phyloP scores from a whole-genome alignment of 2,797 vertebrate genomes.

The Aphelocoma californica region DNA sequence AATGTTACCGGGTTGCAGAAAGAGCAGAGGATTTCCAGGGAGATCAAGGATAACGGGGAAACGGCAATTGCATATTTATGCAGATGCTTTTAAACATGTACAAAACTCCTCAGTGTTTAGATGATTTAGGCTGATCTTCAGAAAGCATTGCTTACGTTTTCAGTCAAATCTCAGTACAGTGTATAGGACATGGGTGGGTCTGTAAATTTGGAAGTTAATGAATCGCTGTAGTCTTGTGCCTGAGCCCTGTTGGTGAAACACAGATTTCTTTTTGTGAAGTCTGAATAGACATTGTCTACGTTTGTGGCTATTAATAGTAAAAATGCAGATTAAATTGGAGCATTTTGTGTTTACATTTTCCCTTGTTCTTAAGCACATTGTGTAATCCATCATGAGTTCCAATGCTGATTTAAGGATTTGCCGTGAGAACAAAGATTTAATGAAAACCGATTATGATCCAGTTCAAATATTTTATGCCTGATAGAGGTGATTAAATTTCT shows the following conservation, averaged over 20 bases:
- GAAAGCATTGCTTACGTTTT: not conserved
- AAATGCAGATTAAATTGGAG: not conserved
- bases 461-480: not conserved
- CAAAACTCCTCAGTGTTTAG: not conserved
- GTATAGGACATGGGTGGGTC: not conserved
- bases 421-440: not conserved
- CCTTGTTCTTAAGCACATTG: not conserved
- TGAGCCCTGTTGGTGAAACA: not conserved
- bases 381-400: accelerated
- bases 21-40: conserved; percentile 14
- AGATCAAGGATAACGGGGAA: not conserved
- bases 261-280: not conserved
- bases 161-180: not conserved
- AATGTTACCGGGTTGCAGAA: not conserved
- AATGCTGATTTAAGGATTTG: not conserved
- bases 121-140: not conserved
- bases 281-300: not conserved
- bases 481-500: not conserved
- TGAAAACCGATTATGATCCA: not conserved
- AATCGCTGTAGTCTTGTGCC: not conserved
- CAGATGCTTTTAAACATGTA: not conserved
- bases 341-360: not conserved
- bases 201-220: not conserved
- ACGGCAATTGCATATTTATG: not conserved
- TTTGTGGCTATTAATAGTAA: not conserved